Evolutionary conservation across 2,797 vertebrate species (phyloP).

Genomic region (Hoplostethus mediterraneus): DNA sequence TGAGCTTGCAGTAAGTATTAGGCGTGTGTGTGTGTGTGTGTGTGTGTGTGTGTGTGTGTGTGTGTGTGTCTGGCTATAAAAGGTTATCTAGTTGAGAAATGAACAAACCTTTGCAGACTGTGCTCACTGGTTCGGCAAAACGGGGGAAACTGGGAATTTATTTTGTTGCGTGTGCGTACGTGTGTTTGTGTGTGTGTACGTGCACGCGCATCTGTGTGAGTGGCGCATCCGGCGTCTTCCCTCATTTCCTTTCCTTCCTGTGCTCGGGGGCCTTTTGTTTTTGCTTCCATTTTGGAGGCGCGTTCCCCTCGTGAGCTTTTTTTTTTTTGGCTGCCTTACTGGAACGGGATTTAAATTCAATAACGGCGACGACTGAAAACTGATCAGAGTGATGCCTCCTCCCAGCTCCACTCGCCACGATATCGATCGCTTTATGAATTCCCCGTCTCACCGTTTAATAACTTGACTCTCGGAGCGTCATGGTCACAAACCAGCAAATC

Average conservation of each 20-base stretch:
- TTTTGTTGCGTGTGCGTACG: constrained; percentile 17
- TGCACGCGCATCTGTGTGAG: neutral
- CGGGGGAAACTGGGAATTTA: constrained; percentile 29
- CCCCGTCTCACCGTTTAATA: neutral
- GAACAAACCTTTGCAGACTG: constrained; percentile 29
- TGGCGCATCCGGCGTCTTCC: constrained; percentile 8
- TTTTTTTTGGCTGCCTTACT: constrained; percentile 32
- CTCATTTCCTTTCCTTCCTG: constrained; percentile 27
- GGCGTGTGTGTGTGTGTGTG: constrained; percentile 3
- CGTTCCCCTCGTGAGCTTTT: constrained; percentile 36
- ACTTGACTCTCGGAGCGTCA: neutral
- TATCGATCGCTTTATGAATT: constrained; percentile 22
- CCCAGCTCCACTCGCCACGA: constrained; percentile 33
- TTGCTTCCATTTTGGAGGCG: constrained; percentile 36
- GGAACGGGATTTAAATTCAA: constrained; percentile 58
- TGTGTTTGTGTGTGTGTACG: constrained; percentile 9
- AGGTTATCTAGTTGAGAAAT: constrained; percentile 61
- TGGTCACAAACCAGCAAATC: constrained; percentile 10
- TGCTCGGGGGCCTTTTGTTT: constrained; percentile 43
- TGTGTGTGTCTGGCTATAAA: constrained; percentile 23
- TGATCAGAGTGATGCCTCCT: constrained; percentile 39
- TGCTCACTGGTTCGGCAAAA: constrained; percentile 38
- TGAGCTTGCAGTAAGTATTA: constrained; percentile 7
- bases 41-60: constrained; percentile 17
- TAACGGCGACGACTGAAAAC: constrained; percentile 46